Percentiles rank a stretch among this genome's conserved stretches.
Conservation (phyloP, 2,888 invertebrate genomes). For the Acleris sparsana region DNA sequence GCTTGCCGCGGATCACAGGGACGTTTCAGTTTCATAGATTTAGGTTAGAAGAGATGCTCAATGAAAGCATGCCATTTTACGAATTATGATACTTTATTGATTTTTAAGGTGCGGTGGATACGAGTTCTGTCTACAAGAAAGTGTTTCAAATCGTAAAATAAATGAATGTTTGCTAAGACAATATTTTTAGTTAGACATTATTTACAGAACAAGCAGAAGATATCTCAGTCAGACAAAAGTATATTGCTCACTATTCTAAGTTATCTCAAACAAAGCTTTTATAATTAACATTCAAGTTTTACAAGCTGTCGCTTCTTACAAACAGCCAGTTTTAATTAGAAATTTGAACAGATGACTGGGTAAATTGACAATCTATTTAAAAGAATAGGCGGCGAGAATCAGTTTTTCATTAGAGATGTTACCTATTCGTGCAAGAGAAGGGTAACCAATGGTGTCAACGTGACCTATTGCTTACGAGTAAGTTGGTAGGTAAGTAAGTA, state of each 20-base stretch:
- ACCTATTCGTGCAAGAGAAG: not conserved
- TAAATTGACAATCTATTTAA: not conserved
- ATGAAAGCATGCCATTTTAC: conserved; percentile 22
- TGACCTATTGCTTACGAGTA: conserved; percentile 39
- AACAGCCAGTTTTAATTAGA: conserved; percentile 10
- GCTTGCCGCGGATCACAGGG: conserved; percentile 73
- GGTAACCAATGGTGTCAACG: conserved; percentile 40
- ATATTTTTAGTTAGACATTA: not conserved
- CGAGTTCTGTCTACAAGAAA: not conserved
- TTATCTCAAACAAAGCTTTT: conserved; percentile 3
- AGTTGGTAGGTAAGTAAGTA: not conserved
- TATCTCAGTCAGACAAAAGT: not conserved
- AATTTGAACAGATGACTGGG: conserved; percentile 2
- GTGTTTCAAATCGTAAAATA: not conserved
- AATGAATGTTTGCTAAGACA: not conserved
- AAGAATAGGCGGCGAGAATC: not conserved
- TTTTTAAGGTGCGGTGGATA: conserved; percentile 4
- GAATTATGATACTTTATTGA: conserved; percentile 19
- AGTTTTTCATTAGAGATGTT: not conserved
- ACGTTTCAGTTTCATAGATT: conserved; percentile 71
- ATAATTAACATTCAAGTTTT: conserved; percentile 18
- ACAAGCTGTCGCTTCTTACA: conserved; percentile 14
- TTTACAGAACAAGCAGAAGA: not conserved
- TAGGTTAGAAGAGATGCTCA: conserved; percentile 39
- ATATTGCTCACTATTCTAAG: conserved; percentile 12